Conservation (phyloP, 2,888 invertebrate genomes). For the Oxytorus armatus region DNA sequence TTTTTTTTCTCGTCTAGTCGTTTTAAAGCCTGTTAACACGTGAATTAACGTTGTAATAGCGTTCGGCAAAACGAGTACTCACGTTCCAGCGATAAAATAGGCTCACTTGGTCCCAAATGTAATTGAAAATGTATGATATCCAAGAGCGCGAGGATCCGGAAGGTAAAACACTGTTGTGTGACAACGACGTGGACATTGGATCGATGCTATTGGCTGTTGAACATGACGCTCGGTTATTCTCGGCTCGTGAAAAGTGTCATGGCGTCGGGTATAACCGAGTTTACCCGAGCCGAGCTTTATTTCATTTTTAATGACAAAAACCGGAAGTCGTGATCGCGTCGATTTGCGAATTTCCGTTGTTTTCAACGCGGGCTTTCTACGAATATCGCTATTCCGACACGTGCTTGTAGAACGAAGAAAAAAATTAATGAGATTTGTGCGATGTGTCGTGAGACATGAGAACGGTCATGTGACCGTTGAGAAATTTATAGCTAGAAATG, state of each 20-base stretch:
- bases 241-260: slow-evolving; percentile 58
- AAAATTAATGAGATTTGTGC: neutral
- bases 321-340: slow-evolving; percentile 14
- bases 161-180: slow-evolving; percentile 80
- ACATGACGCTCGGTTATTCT: slow-evolving; percentile 67
- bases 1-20: neutral
- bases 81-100: slow-evolving; percentile 76
- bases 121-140: slow-evolving; percentile 77
- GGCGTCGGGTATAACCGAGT: slow-evolving; percentile 32
- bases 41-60: neutral
- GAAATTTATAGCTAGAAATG: no score
- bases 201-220: slow-evolving; percentile 79
- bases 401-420: neutral
- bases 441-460: no score
- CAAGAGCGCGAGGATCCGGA: slow-evolving; percentile 76
- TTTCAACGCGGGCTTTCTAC: slow-evolving; percentile 20
- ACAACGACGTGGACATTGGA: slow-evolving; percentile 81
- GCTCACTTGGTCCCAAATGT: slow-evolving; percentile 78
- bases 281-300: slow-evolving; percentile 46
- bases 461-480: no score
- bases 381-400: neutral
- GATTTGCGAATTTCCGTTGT: slow-evolving; percentile 45
- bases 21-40: neutral
- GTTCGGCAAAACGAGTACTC: slow-evolving; percentile 72
- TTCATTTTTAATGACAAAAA: slow-evolving; percentile 18